Evolutionary conservation across 1,140 invertebrate genomes (phyloP), one percentile per base, ranked within the genome.

Genomic region (Calephelis virginiensis): DNA sequence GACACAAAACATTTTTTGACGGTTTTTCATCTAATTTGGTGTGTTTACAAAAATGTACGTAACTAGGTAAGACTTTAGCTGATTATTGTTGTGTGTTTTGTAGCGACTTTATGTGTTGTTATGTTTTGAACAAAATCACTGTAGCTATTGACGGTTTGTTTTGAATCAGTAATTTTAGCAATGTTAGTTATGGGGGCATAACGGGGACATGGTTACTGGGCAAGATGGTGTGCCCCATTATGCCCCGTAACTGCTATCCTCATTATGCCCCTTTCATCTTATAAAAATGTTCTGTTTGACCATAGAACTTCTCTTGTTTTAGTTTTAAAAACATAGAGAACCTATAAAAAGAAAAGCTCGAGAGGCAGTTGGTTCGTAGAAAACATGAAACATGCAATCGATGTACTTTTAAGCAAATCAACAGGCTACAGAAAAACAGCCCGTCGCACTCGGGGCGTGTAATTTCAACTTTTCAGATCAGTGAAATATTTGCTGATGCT

Each of bases 401-500:
- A 67, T 64, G 60, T 40, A 61, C 70, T 74, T 13, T 71, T 72
- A 68, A 68, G 63, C 45, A 66, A 68, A 64, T 37, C 59, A 63
- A 53, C 65, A 48, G 72, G 73, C 9, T 75, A 72, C 49, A 68
- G 48, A 69, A 72, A 73, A 67, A 71, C 73, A 45, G 70, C 68
- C 64, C 13, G 56, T 67, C 60, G 60, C 68, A 80, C 46, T 66
- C 74, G 48, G 71, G 74, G 12, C 70, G 71, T 59, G 61, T 74
- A n/a, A 45, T 77, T 59, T 69, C 76, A 48, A 46, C 53, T 60
- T 85, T 77, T 73, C 76, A 86, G 66, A 76, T 81, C 64, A 70
- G 70, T 46, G 66, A 80, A 76, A 65, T 85, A 68, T 81, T 86
- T 82, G 78, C 63, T 61, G 63, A 82, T 70, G 84, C 81, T 47